Evolutionary conservation across 2,113 vertebrate genomes (phyloP), one percentile per base, ranked within the genome.

Genomic region (Leptodactylus fuscus): DNA sequence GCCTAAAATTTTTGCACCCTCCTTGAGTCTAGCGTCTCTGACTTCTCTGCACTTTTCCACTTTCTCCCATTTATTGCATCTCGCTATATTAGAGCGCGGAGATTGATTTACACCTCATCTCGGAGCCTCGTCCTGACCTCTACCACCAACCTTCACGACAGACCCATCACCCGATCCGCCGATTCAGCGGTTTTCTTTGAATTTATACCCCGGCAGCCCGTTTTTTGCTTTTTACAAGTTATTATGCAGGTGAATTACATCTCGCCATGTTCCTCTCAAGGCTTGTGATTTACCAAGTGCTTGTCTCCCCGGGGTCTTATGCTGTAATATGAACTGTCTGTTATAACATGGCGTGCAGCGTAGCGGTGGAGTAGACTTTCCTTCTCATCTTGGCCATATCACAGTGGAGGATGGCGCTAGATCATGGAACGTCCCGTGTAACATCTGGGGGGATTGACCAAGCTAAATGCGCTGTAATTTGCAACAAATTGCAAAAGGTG

Each of bases 81-180:
- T 53, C 49, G 0, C 29, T 13, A 27, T 76, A 51, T 76, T 53
- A 76, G n/a, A n/a, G n/a, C n/a, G n/a, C n/a, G n/a, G n/a, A n/a
- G 75, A 78, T 78, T 51, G 75, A 78, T 78, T 78, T 78, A 78
- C 49, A 22, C 32, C 34, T 22, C 48, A 77, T 27, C 29, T n/a
- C 48, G 16, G 18, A 20, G 46, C 53, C 49, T 55, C 48, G 24
- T 2, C 10, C 49, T 55, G 75, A 78, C 75, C 75, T 78, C 75
- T 38, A 78, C 75, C 75, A 34, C 75, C 49, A 22, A 51, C 48
- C 49, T 78, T 48, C 48, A 78, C 34, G 49, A 78, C 75, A 78
- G 49, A 22, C 75, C 75, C 48, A n/a, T 78, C 75, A 55, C 29
- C 36, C 55, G 55, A 53, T 13, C 18, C 49, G 75, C 75, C 1